These are phyloP conservation scores for Monopterus albus DNA, from an alignment of 2,113 vertebrate species.

Conservation along the genomic window DNA sequence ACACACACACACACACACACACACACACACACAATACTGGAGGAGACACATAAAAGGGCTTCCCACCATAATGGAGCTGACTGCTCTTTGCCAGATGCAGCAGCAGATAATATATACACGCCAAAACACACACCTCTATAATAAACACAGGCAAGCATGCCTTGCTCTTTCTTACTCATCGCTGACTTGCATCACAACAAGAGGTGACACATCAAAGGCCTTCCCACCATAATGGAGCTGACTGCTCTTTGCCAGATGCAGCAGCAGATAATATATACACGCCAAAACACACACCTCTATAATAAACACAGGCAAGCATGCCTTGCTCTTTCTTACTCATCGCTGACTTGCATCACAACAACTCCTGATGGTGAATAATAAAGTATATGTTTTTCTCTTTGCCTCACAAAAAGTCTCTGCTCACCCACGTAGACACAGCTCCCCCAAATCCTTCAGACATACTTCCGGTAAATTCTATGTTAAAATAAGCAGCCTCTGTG, in stretches of 20 bases:
- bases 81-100: neutral
- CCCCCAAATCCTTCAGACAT: conserved; percentile 21
- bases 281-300: neutral
- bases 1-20: neutral
- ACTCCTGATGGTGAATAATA: conserved; percentile 32
- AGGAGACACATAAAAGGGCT: conserved; percentile 34
- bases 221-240: neutral
- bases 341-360: conserved; percentile 9
- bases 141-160: neutral
- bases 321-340: conserved; percentile 20
- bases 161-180: conserved; percentile 19
- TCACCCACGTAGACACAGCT: conserved; percentile 41
- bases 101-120: neutral
- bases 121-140: neutral
- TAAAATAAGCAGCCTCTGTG: neutral
- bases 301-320: neutral
- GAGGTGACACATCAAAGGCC: conserved; percentile 34
- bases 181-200: conserved; percentile 10
- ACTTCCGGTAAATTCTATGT: conserved; percentile 22
- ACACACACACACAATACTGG: neutral
- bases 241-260: neutral
- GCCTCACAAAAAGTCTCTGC: conserved; percentile 23
- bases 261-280: neutral
- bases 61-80: neutral
- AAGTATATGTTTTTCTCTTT: conserved; percentile 19